phyloP scores from a whole-genome alignment of 1,140 invertebrate species.

The Maconellicoccus hirsutus region DNA sequence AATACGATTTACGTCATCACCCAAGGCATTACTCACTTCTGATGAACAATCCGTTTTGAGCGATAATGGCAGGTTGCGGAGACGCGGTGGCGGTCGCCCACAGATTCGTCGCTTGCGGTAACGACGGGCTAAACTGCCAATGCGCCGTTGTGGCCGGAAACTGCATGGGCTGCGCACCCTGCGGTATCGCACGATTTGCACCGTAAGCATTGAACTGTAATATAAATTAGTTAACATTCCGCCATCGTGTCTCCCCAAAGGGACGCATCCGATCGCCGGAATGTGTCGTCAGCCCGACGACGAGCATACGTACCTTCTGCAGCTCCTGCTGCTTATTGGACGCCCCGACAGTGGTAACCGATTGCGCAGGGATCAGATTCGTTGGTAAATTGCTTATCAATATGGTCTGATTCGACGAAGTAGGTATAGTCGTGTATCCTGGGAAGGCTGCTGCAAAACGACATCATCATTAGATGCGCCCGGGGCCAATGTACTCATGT shows the following conservation, averaged over 20 bases:
- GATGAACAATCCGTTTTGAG: slow-evolving; percentile 1
- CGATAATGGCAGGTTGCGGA: not conserved
- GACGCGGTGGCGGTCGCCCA: not conserved
- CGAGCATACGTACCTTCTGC: slow-evolving; percentile 12
- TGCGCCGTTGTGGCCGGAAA: no score
- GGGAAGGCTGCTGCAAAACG: not conserved
- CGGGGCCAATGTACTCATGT: not conserved
- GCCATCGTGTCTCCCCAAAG: no score
- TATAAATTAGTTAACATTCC: not conserved
- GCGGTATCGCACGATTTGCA: not conserved
- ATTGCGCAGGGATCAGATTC: not conserved
- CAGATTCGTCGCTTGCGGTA: not conserved
- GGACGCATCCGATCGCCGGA: no score
- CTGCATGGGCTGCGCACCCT: slow-evolving; percentile 4
- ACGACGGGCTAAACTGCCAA: not conserved
- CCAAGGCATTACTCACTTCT: not conserved
- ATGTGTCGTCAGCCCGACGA: no score
- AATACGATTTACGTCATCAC: not conserved
- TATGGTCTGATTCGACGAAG: not conserved
- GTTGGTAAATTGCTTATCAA: not conserved
- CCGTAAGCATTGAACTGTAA: slow-evolving; percentile 13
- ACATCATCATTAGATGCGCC: not conserved
- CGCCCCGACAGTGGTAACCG: not conserved
- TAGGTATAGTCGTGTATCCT: not conserved
- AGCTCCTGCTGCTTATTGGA: not conserved